These are phyloP conservation scores for Aviceda subcristata DNA, from an alignment of 2,113 vertebrate genomes.

Conservation along the genomic window DNA sequence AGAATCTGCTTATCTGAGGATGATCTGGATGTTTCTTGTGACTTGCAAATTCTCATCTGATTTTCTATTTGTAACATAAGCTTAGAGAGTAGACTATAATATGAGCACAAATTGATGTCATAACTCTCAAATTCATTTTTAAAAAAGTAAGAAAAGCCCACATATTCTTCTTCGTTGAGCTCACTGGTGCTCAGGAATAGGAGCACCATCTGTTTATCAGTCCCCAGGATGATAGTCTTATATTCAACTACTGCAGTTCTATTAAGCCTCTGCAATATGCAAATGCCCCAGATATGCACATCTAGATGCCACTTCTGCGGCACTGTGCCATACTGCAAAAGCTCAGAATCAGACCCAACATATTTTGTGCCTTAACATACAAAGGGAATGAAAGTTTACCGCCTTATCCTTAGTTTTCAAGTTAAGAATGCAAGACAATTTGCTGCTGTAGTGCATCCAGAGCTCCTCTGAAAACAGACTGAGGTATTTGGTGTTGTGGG, in stretches of 20 bases:
- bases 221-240: neutral
- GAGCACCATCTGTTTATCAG: conserved; percentile 36
- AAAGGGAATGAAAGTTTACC: neutral
- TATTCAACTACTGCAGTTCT: neutral
- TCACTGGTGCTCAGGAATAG: neutral
- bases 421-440: neutral
- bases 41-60: conserved; percentile 20
- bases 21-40: conserved; percentile 39
- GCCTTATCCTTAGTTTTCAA: neutral
- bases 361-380: neutral
- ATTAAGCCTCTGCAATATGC: conserved; percentile 13
- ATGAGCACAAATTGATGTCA: neutral
- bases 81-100: conserved; percentile 9
- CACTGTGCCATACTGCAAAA: neutral
- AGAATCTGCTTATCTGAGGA: conserved; percentile 31
- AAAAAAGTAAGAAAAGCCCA: neutral
- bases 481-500: neutral
- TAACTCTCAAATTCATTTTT: neutral
- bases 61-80: conserved; percentile 46
- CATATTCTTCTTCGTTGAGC: conserved; percentile 3
- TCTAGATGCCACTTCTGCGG: neutral
- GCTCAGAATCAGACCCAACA: neutral
- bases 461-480: neutral
- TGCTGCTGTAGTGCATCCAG: neutral
- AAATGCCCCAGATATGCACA: neutral